A percentile compares a stretch with the other conserved stretches of the same genome.
phyloP scores from a whole-genome alignment of 2,113 vertebrate genomes.

The Phalacrocorax brasilianus region DNA sequence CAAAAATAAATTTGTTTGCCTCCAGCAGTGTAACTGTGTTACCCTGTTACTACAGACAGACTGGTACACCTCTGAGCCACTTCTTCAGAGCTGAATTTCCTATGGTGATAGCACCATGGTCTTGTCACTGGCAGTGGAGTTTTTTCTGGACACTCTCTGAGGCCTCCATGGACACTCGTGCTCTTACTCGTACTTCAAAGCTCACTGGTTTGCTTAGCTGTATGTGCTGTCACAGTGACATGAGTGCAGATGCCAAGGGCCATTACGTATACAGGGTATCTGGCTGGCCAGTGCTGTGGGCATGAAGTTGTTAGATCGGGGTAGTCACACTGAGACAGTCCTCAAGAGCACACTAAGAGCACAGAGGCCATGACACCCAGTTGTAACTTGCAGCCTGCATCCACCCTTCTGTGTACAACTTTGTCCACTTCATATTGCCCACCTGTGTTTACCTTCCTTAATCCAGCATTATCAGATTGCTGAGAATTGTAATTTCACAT shows the following conservation, averaged over 20 bases:
- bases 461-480: not conserved
- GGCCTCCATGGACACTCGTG: not conserved
- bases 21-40: not conserved
- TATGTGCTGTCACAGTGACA: rapidly evolving
- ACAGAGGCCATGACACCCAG: rapidly evolving
- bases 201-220: not conserved
- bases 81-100: not conserved
- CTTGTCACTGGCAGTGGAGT: not conserved
- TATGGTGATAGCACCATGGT: not conserved
- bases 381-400: not conserved
- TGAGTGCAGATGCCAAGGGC: not conserved
- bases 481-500: not conserved
- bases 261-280: not conserved
- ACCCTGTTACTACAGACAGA: not conserved
- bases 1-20: not conserved
- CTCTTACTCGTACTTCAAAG: not conserved
- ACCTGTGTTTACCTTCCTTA: not conserved
- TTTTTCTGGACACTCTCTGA: not conserved
- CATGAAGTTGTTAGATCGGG: no score
- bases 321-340: not conserved
- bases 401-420: not conserved
- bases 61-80: not conserved
- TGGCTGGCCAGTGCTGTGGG: not conserved
- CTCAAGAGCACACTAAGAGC: not conserved
- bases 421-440: not conserved